phyloP scores from a whole-genome alignment of 2,113 vertebrate genomes.

The Gopherus flavomarginatus region DNA sequence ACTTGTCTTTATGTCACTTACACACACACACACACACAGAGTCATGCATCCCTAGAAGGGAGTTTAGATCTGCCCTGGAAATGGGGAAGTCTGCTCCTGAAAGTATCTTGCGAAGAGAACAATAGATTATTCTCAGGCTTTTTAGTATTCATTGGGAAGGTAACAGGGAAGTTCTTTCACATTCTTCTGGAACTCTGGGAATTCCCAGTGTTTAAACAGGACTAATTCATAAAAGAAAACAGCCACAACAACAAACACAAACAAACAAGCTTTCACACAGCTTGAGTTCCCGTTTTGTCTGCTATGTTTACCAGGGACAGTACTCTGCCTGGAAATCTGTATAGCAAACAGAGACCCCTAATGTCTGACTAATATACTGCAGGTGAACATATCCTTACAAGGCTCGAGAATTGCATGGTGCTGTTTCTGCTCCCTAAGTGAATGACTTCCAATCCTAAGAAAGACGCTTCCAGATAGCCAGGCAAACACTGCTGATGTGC shows the following conservation, averaged over 20 bases:
- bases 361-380: fast-evolving
- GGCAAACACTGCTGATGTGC: not conserved
- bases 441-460: too few species aligned
- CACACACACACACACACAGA: not conserved
- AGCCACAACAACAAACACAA: not conserved
- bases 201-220: not conserved
- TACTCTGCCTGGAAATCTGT: not conserved
- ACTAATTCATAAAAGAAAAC: fast-evolving
- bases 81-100: slow-evolving; percentile 29
- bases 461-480: not conserved
- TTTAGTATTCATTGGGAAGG: not conserved
- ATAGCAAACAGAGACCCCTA: not conserved
- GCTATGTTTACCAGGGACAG: too few species aligned
- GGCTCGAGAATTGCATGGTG: fast-evolving
- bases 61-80: not conserved
- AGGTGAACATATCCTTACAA: not conserved
- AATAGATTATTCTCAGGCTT: not conserved
- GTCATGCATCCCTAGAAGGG: slow-evolving; percentile 9
- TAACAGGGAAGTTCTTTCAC: not conserved
- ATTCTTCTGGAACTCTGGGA: not conserved
- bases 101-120: not conserved
- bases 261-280: fast-evolving
- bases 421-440: fast-evolving
- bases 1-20: slow-evolving; percentile 31
- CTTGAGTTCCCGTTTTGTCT: not conserved